A percentile compares a stretch with the other conserved stretches of the same genome.
Evolutionary conservation across 2,888 invertebrate genomes (phyloP).

Genomic region (Sminthurides aquaticus): DNA sequence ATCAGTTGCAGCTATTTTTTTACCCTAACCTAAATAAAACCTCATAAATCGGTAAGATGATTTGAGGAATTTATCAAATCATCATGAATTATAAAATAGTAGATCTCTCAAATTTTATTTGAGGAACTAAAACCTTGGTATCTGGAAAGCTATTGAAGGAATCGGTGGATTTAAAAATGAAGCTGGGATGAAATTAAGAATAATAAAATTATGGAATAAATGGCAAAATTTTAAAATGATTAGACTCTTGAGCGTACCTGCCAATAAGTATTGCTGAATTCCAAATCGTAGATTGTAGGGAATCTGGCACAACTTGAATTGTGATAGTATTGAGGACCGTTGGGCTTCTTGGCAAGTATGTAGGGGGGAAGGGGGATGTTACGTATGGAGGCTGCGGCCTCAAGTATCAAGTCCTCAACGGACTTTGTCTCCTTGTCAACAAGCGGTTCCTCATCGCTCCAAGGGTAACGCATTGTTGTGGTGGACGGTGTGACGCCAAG

Average conservation of each 20-base stretch:
- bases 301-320: constrained; percentile 73
- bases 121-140: neutral
- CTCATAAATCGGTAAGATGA: too few relatives aligned
- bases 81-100: neutral
- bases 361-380: constrained; percentile 66
- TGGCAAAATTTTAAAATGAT: neutral
- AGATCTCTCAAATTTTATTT: neutral
- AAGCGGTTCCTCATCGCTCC: constrained; percentile 52
- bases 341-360: constrained; percentile 58
- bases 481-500: constrained; percentile 31
- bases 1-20: too few relatives aligned
- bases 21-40: too few relatives aligned
- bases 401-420: constrained; percentile 66
- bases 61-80: too few relatives aligned
- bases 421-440: constrained; percentile 57
- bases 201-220: too few relatives aligned
- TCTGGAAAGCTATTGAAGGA: neutral
- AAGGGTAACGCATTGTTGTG: constrained; percentile 31
- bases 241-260: constrained; percentile 50
- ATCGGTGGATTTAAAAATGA: neutral
- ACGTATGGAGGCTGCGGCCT: constrained; percentile 47
- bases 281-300: constrained; percentile 80
- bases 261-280: constrained; percentile 91
- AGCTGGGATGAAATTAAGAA: too few relatives aligned
- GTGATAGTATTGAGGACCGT: constrained; percentile 59